A percentile compares a stretch with the other conserved stretches of the same genome.
These are phyloP conservation scores for Magallana gigas DNA, from an alignment of 1,140 invertebrate species.

Conservation along the genomic window DNA sequence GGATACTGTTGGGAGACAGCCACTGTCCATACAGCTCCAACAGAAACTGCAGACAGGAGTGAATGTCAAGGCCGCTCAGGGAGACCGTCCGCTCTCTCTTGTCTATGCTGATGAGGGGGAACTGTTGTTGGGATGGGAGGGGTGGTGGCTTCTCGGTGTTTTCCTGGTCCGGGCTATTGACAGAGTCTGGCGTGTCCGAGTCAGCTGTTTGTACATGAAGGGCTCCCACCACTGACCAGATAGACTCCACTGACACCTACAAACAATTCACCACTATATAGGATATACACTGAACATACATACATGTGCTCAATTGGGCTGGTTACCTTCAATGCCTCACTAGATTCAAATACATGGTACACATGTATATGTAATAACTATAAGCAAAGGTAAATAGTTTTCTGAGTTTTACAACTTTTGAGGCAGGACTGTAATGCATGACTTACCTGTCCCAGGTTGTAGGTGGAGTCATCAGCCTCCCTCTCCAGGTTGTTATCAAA, in stretches of 20 bases:
- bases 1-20: conserved; percentile 81
- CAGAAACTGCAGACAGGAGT: conserved; percentile 92
- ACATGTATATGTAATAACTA: too few relatives aligned
- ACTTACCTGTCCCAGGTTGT: conserved; percentile 81
- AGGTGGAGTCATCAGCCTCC: conserved; percentile 74
- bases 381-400: too few relatives aligned
- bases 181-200: conserved; percentile 73
- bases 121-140: conserved; percentile 47
- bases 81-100: conserved; percentile 50
- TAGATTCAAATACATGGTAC: too few relatives aligned
- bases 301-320: too few relatives aligned
- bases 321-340: too few relatives aligned
- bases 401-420: too few relatives aligned
- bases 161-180: conserved; percentile 66
- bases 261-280: neutral
- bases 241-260: conserved; percentile 76
- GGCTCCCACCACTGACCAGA: conserved; percentile 77
- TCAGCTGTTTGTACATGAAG: conserved; percentile 68
- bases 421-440: neutral
- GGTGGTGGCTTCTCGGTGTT: conserved; percentile 39
- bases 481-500: conserved; percentile 76
- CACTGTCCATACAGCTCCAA: conserved; percentile 90
- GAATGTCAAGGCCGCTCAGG: conserved; percentile 86
- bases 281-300: too few relatives aligned
- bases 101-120: conserved; percentile 52